These are phyloP conservation scores for Dendroctonus ponderosae DNA, from an alignment of 1,140 invertebrate genomes.

Conservation along the genomic window DNA sequence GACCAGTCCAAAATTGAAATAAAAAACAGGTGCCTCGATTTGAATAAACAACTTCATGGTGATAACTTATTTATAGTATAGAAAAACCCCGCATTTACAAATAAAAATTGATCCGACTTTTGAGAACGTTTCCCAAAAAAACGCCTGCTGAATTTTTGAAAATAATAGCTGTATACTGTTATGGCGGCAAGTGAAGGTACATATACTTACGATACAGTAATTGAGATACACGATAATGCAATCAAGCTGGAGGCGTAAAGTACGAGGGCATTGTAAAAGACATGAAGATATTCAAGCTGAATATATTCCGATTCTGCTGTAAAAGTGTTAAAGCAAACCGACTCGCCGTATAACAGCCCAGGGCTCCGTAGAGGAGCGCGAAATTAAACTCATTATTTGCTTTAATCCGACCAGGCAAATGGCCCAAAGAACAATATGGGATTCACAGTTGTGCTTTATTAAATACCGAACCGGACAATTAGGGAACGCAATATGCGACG, in stretches of 20 bases:
- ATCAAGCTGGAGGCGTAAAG: background rate
- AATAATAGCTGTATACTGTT: too few relatives aligned
- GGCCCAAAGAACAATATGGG: conserved; percentile 28
- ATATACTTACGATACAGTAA: background rate
- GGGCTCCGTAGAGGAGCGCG: conserved; percentile 23
- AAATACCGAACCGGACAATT: conserved; percentile 39
- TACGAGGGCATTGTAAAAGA: background rate
- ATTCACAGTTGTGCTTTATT: conserved; percentile 41
- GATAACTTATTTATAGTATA: too few relatives aligned
- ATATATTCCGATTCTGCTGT: conserved; percentile 26
- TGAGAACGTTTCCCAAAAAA: too few relatives aligned
- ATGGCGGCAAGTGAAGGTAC: too few relatives aligned
- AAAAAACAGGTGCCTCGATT: too few relatives aligned
- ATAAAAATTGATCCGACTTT: too few relatives aligned
- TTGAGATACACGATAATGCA: background rate
- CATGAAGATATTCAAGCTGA: conserved; percentile 18
- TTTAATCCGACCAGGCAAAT: conserved; percentile 30
- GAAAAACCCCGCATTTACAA: too few relatives aligned
- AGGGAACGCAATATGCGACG: conserved; percentile 42
- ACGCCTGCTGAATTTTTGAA: too few relatives aligned
- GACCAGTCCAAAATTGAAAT: too few relatives aligned
- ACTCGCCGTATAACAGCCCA: conserved; percentile 19
- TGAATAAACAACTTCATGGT: too few relatives aligned
- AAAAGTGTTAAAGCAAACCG: conserved; percentile 28
- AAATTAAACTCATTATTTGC: conserved; percentile 32